Percentiles rank a stretch among this genome's conserved stretches.
These are phyloP conservation scores for Stegana nigrithorax DNA, from an alignment of 2,888 invertebrate genomes.

Conservation along the genomic window DNA sequence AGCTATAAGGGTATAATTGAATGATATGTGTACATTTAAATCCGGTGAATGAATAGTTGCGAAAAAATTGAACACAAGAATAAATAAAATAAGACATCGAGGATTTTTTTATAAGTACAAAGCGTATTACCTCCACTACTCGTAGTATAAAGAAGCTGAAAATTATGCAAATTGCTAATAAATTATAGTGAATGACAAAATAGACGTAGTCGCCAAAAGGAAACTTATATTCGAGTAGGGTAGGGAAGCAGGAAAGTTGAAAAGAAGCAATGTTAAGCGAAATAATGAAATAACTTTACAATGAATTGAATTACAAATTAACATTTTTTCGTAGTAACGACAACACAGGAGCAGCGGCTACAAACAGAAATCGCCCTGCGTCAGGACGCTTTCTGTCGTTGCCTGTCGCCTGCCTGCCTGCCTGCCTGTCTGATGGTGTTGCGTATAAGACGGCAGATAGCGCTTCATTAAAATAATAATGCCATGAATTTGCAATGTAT, in stretches of 20 bases:
- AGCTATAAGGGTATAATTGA: neutral
- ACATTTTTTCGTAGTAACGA: conserved; percentile 9
- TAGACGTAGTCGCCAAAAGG: too few species aligned
- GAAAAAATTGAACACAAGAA: too few species aligned
- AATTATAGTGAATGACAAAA: conserved; percentile 58
- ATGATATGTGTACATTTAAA: neutral
- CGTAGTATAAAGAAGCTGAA: conserved; percentile 33
- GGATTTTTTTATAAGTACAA: neutral
- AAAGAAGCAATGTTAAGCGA: neutral
- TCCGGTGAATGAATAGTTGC: too few species aligned
- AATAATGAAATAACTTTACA: conserved; percentile 6
- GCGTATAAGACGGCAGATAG: neutral
- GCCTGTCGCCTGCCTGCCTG: neutral
- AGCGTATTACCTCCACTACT: neutral
- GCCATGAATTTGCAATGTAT: conserved; percentile 15
- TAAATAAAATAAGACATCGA: neutral
- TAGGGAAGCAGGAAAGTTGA: neutral
- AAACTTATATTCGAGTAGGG: too few species aligned
- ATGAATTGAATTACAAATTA: conserved; percentile 13
- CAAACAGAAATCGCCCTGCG: too few species aligned
- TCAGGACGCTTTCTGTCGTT: too few species aligned
- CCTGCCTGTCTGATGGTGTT: neutral
- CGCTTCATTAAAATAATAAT: conserved; percentile 54
- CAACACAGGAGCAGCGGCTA: neutral
- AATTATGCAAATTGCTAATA: conserved; percentile 62